These are phyloP conservation scores for Taxidea taxus DNA, from an alignment of 2,113 vertebrate species.

Conservation along the genomic window DNA sequence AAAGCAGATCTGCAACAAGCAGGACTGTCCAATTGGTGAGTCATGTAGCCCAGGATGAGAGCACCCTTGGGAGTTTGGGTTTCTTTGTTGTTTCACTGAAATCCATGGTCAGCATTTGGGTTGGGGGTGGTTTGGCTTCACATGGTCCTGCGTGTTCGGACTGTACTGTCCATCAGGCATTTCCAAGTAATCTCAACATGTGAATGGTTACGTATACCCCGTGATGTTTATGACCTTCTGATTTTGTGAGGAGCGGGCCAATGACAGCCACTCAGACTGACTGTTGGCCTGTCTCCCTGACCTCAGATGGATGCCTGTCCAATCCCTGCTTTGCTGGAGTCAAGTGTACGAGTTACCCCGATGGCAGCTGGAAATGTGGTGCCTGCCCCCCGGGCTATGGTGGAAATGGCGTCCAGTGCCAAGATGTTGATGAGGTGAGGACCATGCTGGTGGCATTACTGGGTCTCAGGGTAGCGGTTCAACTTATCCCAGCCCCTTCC, in stretches of 20 bases:
- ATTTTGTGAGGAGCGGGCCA: not conserved
- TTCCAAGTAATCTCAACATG: not conserved
- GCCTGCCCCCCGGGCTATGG: slow-evolving; percentile 92
- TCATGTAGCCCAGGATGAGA: not conserved
- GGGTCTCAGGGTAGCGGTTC: too few species aligned
- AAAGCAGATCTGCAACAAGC: slow-evolving; percentile 91
- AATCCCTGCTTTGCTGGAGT: slow-evolving; percentile 94
- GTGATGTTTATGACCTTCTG: not conserved
- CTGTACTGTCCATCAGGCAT: not conserved
- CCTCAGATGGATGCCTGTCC: slow-evolving; percentile 95
- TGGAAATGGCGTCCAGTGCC: slow-evolving; percentile 93
- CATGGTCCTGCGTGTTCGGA: not conserved
- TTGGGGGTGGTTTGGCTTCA: not conserved
- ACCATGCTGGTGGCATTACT: not conserved
- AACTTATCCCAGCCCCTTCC: not conserved
- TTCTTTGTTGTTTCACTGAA: not conserved
- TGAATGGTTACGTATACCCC: not conserved
- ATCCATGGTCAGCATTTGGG: not conserved
- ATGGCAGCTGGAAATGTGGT: slow-evolving; percentile 96
- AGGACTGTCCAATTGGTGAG: slow-evolving; percentile 89
- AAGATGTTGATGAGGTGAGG: slow-evolving; percentile 95
- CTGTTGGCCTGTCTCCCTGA: not conserved
- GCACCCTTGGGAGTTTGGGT: not conserved
- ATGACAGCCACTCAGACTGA: not conserved
- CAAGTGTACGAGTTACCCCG: slow-evolving; percentile 92